Evolutionary conservation across 2,113 vertebrate species (phyloP), one percentile per base, ranked within the genome.

Genomic region (Petaurus breviceps): DNA sequence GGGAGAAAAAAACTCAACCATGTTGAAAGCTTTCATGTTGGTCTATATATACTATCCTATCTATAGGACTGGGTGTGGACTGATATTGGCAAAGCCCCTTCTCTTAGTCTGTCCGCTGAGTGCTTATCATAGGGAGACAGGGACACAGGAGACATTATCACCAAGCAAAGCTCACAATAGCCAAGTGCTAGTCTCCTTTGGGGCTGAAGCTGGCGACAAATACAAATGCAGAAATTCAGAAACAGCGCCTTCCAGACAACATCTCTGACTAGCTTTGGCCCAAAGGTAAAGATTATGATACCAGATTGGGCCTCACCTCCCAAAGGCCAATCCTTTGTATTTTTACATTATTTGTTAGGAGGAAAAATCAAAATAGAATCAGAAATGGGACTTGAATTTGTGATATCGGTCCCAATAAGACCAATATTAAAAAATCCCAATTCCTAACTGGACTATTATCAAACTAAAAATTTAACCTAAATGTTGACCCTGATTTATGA

Each of bases 11-110:
- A 46, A 54, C 25, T 11, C 14, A 51, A n/a, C 31, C 19, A 94
- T 97, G 96, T 97, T 84, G 95, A 57, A 97, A 7, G 96, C 98
- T 98, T 98, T 98, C 98, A 95, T 98, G 98, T 97, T 28, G 77
- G 98, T 98, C 98, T 99, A 98, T 98, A 99, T 98, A 98, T 99
- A 98, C 51, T 1, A 90, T 51, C 97, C 98, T 98, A 98, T 98
- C 97, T 95, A 2, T 24, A 55, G 97, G 93, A 90, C 37, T 57
- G 77, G 97, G 98, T 97, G 98, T 97, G 98, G 7, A 92, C 98
- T 98, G 98, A 98, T 98, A 96, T 97, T 97, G 47, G 84, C 96
- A n/a, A 97, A 97, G 98, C 89, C 97, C 97, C 97, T 98, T 98
- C 97, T 97, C 68, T 84, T 43, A 84, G 98, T 97, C 98, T 98